These are phyloP conservation scores for Caranx melampygus DNA, from an alignment of 2,113 vertebrate species.

Conservation along the genomic window DNA sequence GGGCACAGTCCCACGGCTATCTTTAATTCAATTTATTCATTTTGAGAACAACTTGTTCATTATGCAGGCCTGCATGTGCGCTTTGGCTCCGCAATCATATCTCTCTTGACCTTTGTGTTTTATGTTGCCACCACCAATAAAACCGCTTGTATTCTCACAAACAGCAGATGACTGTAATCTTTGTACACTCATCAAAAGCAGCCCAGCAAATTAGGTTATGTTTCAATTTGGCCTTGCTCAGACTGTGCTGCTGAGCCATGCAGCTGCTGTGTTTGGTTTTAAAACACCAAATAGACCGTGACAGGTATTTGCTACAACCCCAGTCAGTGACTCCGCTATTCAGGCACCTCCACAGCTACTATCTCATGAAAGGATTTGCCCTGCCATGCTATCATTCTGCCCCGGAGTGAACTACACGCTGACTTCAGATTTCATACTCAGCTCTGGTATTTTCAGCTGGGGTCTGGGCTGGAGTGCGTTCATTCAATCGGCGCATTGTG, in stretches of 20 bases:
- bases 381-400: slow-evolving; percentile 30
- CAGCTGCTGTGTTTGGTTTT: slow-evolving; percentile 51
- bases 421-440: slow-evolving; percentile 50
- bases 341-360: slow-evolving; percentile 21
- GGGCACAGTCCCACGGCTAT: slow-evolving; percentile 4
- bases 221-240: slow-evolving; percentile 50
- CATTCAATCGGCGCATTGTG: slow-evolving; percentile 49
- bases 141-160: slow-evolving; percentile 17
- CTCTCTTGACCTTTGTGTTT: slow-evolving; percentile 20
- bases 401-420: slow-evolving; percentile 46
- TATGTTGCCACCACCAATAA: slow-evolving; percentile 43
- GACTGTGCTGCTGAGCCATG: slow-evolving; percentile 57
- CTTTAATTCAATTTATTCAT: slow-evolving; percentile 11
- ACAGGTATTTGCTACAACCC: slow-evolving; percentile 44
- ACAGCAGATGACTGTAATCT: slow-evolving; percentile 41
- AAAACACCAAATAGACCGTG: slow-evolving; percentile 53
- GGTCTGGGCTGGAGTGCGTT: slow-evolving; percentile 27
- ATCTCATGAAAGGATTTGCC: slow-evolving; percentile 30
- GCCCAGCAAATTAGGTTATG: slow-evolving; percentile 53
- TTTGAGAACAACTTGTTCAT: slow-evolving; percentile 11
- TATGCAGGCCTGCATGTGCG: slow-evolving; percentile 14
- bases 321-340: slow-evolving; percentile 27
- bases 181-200: slow-evolving; percentile 49
- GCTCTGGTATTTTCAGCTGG: slow-evolving; percentile 44
- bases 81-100: slow-evolving; percentile 6